phyloP scores from a whole-genome alignment of 2,888 invertebrate species.

The Ornithoptera alexandrae region DNA sequence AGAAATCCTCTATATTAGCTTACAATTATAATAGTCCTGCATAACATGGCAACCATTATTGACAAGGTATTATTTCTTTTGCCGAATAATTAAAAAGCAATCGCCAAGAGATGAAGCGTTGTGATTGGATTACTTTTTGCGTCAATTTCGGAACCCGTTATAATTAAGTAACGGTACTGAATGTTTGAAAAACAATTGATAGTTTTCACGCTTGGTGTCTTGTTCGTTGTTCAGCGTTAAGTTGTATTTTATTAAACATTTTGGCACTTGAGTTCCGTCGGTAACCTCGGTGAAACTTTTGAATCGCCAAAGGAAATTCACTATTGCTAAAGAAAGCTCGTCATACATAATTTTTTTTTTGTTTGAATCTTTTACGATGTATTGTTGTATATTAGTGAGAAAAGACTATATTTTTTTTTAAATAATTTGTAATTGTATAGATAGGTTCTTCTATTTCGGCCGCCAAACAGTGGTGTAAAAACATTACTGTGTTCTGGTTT shows the following conservation, averaged over 20 bases:
- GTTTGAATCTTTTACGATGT: neutral
- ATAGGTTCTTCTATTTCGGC: too few species aligned
- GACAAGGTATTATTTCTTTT: slow-evolving; percentile 8
- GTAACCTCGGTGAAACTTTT: neutral
- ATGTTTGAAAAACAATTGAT: slow-evolving; percentile 14
- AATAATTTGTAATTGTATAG: too few species aligned
- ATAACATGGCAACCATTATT: neutral
- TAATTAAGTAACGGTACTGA: slow-evolving; percentile 24
- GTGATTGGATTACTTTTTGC: slow-evolving; percentile 24
- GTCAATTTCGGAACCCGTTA: slow-evolving; percentile 25
- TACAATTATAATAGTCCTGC: neutral
- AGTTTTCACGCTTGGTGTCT: slow-evolving; percentile 22
- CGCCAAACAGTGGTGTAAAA: too few species aligned
- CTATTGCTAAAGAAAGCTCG: neutral
- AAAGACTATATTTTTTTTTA: too few species aligned
- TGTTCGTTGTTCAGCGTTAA: neutral
- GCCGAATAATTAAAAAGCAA: slow-evolving; percentile 19
- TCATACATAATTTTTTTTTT: neutral
- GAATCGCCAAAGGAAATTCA: neutral
- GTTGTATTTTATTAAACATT: neutral
- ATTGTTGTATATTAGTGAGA: too few species aligned
- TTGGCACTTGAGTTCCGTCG: too few species aligned
- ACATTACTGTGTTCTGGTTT: too few species aligned
- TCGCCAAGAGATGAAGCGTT: slow-evolving; percentile 7
- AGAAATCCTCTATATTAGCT: neutral